Evolutionary conservation across 2,113 vertebrate species (phyloP).

Genomic region (cat (Felis catus)): F.catus_Fca126_mat1.0 CM031420.1:137267501-137268000

Average conservation of each 20-base stretch:
- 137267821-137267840: background rate
- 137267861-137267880: background rate
- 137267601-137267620: background rate
- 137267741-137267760: background rate
- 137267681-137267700: background rate
- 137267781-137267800: background rate
- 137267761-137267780: background rate
- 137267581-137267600: background rate
- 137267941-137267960: background rate
- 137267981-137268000: background rate
- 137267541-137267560: background rate
- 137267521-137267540: background rate
- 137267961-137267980: background rate
- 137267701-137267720: background rate
- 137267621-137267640: background rate
- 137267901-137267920: background rate
- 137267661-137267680: background rate
- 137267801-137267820: background rate
- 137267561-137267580: conserved; percentile 29
- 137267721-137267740: background rate
- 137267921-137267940: background rate
- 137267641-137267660: background rate
- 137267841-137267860: background rate
- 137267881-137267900: background rate
- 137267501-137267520: background rate